Evolutionary conservation across 1,140 invertebrate species (phyloP).

Genomic region (Caenorhabditis remanei): DNA sequence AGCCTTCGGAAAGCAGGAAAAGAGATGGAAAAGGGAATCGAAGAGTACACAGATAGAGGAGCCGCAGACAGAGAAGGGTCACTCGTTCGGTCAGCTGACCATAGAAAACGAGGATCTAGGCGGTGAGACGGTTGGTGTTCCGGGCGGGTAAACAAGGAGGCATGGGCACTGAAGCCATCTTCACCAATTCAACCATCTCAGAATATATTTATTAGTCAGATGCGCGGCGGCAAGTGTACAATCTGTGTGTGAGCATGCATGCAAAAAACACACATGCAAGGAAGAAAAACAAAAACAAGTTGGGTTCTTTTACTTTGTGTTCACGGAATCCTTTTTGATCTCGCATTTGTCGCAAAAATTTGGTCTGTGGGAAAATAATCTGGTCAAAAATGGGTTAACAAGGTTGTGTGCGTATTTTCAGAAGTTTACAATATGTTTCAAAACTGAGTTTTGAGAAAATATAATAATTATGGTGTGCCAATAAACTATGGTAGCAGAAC

Average conservation of each 20-base stretch:
- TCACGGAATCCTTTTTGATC: no score
- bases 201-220: slow-evolving; percentile 35
- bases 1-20: not conserved
- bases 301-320: not conserved
- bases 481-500: no score
- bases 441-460: no score
- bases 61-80: slow-evolving; percentile 50
- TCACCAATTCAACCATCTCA: slow-evolving; percentile 11
- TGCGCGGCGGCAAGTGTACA: slow-evolving; percentile 15
- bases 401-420: no score
- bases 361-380: no score
- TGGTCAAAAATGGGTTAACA: no score
- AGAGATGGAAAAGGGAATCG: not conserved
- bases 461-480: no score
- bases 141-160: slow-evolving; percentile 41
- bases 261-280: not conserved
- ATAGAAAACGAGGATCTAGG: not conserved
- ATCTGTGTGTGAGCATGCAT: slow-evolving; percentile 5
- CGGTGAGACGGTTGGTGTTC: slow-evolving; percentile 29
- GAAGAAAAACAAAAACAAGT: slow-evolving; percentile 3
- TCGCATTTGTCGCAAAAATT: no score
- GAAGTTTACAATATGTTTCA: no score
- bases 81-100: slow-evolving; percentile 54
- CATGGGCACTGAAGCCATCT: slow-evolving; percentile 23
- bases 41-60: slow-evolving; percentile 11